Evolutionary conservation across 92 coral and sea anemone species (phyloP).

Genomic region (Porites rus): DNA sequence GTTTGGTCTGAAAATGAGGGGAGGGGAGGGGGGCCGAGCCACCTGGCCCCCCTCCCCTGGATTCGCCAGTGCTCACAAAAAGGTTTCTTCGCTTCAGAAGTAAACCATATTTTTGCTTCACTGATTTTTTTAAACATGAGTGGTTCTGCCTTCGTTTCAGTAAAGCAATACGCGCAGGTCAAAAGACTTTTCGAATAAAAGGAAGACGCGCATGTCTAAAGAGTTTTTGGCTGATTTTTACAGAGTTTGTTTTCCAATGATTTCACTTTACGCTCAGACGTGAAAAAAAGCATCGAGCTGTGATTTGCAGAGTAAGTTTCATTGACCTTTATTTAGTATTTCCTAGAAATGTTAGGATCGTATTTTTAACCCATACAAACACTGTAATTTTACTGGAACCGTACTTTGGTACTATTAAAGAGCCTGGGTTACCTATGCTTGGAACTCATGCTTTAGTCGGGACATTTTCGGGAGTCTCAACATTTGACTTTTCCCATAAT

Average conservation of each 20-base stretch:
- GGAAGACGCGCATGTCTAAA: background rate
- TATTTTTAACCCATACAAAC: too few relatives aligned
- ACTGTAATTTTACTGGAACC: too few relatives aligned
- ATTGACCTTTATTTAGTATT: too few relatives aligned
- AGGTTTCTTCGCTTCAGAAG: conserved; percentile 20
- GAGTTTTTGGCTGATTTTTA: conserved; percentile 8
- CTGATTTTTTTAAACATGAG: background rate
- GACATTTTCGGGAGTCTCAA: too few relatives aligned
- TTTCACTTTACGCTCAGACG: conserved; percentile 25
- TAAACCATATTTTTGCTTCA: background rate
- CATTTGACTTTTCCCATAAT: too few relatives aligned
- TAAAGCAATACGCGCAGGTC: conserved; percentile 9
- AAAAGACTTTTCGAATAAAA: background rate
- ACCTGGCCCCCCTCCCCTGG: too few relatives aligned
- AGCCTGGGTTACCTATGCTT: too few relatives aligned
- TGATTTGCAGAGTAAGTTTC: background rate
- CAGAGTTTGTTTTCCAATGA: conserved; percentile 10
- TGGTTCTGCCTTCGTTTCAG: conserved; percentile 16
- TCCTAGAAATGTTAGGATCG: too few relatives aligned
- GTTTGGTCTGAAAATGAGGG: background rate
- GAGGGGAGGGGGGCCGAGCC: too few relatives aligned
- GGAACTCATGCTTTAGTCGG: too few relatives aligned
- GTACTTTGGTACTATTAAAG: too few relatives aligned
- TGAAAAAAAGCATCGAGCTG: conserved; percentile 10
- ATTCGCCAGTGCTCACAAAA: background rate